phyloP scores from a whole-genome alignment of 1,140 invertebrate species.

The Triops longicaudatus region DNA sequence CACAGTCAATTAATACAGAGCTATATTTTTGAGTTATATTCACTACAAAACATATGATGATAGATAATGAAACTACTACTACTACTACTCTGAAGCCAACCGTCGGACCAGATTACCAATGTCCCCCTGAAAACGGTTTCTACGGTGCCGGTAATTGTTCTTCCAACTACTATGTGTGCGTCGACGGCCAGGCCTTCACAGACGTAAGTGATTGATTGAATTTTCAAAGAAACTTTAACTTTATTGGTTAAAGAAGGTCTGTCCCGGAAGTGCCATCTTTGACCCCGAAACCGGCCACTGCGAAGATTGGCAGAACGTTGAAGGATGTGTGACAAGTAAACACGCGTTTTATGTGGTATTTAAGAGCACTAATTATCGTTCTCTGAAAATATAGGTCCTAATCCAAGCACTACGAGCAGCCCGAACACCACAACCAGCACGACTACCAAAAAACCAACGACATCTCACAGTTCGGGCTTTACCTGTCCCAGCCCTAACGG shows the following conservation, averaged over 20 bases:
- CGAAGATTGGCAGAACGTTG: neutral
- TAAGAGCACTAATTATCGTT: neutral
- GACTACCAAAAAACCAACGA: neutral
- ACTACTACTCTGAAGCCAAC: conserved; percentile 17
- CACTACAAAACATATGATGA: neutral
- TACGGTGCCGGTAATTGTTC: conserved; percentile 12
- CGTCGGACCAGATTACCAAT: neutral
- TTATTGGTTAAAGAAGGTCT: neutral
- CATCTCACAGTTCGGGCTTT: neutral
- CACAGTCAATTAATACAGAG: neutral
- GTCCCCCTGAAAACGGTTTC: conserved; percentile 16
- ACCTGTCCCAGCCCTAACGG: neutral
- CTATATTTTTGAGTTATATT: too few species aligned
- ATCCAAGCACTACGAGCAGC: neutral
- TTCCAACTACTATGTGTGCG: conserved; percentile 23
- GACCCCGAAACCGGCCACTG: neutral
- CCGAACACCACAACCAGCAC: neutral
- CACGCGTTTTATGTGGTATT: neutral
- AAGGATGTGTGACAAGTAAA: neutral
- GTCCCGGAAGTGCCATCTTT: neutral
- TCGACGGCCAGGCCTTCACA: conserved; percentile 14
- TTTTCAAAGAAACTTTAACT: neutral
- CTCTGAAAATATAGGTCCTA: neutral
- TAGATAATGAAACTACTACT: conserved; percentile 9
- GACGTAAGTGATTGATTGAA: too few species aligned